A percentile compares a stretch with the other conserved stretches of the same genome.
phyloP scores from a whole-genome alignment of 2,888 invertebrate species.

The Eulithis prunata region DNA sequence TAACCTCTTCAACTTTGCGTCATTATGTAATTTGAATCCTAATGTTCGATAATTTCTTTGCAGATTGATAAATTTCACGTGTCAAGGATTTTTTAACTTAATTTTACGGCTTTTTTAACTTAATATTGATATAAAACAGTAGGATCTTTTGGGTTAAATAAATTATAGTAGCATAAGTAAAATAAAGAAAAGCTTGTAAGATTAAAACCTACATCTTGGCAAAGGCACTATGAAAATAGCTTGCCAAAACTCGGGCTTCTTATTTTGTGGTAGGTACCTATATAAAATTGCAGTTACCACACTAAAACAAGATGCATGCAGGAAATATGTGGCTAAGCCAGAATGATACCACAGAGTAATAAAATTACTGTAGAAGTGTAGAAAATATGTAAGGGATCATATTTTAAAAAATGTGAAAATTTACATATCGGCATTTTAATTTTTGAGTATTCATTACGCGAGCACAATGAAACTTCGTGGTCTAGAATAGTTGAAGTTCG shows the following conservation, averaged over 20 bases:
- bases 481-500: too few species aligned
- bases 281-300: background rate
- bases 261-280: background rate
- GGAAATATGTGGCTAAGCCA: too few species aligned
- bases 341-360: too few species aligned
- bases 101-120: conserved; percentile 8
- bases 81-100: conserved; percentile 19
- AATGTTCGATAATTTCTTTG: conserved; percentile 30
- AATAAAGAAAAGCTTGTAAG: conserved; percentile 7
- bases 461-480: too few species aligned
- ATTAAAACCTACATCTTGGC: conserved; percentile 25
- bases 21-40: conserved; percentile 31
- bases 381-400: too few species aligned
- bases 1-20: conserved; percentile 36
- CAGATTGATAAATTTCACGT: conserved; percentile 23
- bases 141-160: conserved; percentile 3
- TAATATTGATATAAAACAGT: background rate
- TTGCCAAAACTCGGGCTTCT: conserved; percentile 20
- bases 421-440: too few species aligned
- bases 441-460: too few species aligned
- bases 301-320: too few species aligned
- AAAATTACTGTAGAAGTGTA: too few species aligned
- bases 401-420: too few species aligned
- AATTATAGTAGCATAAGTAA: conserved; percentile 1
- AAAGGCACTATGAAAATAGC: conserved; percentile 8